phyloP scores from a whole-genome alignment of 2,113 vertebrate genomes.

The Delphinus delphis region DNA sequence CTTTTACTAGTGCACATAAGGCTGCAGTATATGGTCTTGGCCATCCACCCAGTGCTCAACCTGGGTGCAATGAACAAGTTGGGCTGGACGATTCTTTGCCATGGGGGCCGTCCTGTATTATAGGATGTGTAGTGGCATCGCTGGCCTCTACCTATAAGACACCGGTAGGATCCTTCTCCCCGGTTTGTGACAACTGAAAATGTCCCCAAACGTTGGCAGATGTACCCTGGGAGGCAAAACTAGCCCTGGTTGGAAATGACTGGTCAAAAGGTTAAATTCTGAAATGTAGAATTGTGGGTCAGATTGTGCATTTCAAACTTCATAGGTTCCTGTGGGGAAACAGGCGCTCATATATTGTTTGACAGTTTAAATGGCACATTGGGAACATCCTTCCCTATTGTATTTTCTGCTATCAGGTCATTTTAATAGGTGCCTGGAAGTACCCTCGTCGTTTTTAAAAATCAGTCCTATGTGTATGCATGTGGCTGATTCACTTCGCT shows the following conservation, averaged over 20 bases:
- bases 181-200: background rate
- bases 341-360: background rate
- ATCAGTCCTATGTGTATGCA: background rate
- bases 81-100: background rate
- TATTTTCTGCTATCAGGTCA: background rate
- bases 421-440: background rate
- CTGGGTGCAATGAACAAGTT: background rate
- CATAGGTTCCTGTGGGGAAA: background rate
- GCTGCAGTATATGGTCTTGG: background rate
- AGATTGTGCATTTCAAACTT: background rate
- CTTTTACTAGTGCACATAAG: background rate
- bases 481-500: too few species aligned
- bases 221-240: background rate
- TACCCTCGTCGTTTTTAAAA: too few species aligned
- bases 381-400: background rate
- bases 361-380: background rate
- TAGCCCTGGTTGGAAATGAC: background rate
- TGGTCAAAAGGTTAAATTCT: background rate
- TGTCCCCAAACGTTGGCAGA: background rate
- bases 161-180: background rate
- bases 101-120: background rate
- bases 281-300: background rate
- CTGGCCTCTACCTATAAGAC: background rate
- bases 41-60: accelerated
- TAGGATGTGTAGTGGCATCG: background rate